These are phyloP conservation scores for Epistrophe grossulariae DNA, from an alignment of 2,888 invertebrate species.

Conservation along the genomic window DNA sequence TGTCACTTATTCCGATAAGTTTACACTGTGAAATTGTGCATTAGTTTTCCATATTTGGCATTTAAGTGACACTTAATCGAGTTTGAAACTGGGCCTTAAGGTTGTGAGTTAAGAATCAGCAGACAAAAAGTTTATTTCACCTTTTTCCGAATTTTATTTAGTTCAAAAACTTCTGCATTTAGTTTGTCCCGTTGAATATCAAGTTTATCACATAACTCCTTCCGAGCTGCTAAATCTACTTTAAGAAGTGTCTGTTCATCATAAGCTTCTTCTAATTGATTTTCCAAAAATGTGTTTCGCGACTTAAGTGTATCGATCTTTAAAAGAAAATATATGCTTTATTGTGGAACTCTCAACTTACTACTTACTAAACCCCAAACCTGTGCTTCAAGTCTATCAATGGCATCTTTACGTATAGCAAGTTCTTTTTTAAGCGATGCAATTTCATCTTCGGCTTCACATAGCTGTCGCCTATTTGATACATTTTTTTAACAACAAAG, in stretches of 20 bases:
- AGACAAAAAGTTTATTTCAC: slow-evolving; percentile 53
- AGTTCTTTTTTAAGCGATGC: slow-evolving; percentile 88
- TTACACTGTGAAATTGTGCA: no score
- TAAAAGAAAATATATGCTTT: background rate
- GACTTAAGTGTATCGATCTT: slow-evolving; percentile 84
- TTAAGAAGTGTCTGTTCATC: slow-evolving; percentile 86
- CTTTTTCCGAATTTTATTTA: slow-evolving; percentile 82
- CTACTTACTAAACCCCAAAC: slow-evolving; percentile 78
- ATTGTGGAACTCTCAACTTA: background rate
- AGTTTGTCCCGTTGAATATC: slow-evolving; percentile 88
- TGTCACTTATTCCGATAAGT: no score
- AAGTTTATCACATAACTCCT: slow-evolving; percentile 87
- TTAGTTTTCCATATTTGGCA: no score
- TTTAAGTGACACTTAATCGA: no score
- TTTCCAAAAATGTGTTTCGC: slow-evolving; percentile 87
- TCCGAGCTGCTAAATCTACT: slow-evolving; percentile 86
- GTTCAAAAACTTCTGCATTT: slow-evolving; percentile 85
- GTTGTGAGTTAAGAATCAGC: no score
- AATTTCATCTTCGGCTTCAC: slow-evolving; percentile 86
- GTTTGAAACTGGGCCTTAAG: no score
- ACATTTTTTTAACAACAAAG: slow-evolving; percentile 60
- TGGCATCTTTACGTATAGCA: slow-evolving; percentile 85
- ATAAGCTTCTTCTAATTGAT: slow-evolving; percentile 86
- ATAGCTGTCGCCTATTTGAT: slow-evolving; percentile 83
- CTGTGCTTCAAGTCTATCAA: slow-evolving; percentile 86